Conservation (phyloP, 2,888 invertebrate genomes). For the Tipula helvola region DNA sequence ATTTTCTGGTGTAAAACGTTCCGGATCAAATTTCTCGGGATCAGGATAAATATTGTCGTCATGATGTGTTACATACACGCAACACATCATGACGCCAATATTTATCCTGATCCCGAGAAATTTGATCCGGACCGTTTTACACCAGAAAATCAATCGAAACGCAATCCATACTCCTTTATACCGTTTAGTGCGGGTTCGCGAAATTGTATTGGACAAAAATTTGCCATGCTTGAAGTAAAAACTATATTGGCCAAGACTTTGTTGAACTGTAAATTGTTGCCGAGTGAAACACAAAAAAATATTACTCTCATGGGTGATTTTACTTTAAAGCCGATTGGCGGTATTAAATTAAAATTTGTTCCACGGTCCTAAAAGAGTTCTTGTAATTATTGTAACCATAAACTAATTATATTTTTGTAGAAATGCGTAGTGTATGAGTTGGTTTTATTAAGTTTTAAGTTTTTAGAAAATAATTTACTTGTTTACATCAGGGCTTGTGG, state of each 20-base stretch:
- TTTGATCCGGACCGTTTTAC: not conserved
- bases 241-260: not conserved
- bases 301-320: not conserved
- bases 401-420: not conserved
- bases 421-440: too few relatives aligned
- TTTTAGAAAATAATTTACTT: too few relatives aligned
- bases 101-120: not conserved
- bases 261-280: not conserved
- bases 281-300: not conserved
- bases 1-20: too few relatives aligned
- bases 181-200: not conserved
- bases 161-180: not conserved
- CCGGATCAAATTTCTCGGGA: too few relatives aligned
- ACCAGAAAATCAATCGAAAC: not conserved
- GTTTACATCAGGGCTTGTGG: too few relatives aligned
- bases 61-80: too few relatives aligned
- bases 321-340: not conserved
- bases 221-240: not conserved
- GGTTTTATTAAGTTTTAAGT: too few relatives aligned
- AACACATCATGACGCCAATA: not conserved
- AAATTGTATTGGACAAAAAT: not conserved
- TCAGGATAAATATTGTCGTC: too few relatives aligned
- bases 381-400: not conserved
- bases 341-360: not conserved
- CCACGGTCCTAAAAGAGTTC: not conserved